A percentile compares a stretch with the other conserved stretches of the same genome.
Conservation (phyloP, 2,888 invertebrate genomes). For the Polymixis flavicincta region DNA sequence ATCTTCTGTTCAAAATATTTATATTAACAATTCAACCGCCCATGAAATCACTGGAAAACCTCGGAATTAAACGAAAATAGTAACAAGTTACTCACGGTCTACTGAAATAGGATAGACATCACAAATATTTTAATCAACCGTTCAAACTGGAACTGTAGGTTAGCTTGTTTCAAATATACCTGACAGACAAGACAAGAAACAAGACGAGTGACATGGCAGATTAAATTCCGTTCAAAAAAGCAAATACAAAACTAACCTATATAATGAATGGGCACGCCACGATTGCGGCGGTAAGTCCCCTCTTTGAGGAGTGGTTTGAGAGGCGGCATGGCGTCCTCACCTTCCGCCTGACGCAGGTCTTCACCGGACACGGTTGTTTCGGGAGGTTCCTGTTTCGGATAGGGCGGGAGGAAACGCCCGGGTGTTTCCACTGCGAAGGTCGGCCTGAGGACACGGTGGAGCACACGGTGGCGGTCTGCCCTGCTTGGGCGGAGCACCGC, state of each 20-base stretch:
- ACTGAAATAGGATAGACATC: constrained; percentile 52
- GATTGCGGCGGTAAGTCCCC: too few species aligned
- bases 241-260: constrained; percentile 5
- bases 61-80: constrained; percentile 54
- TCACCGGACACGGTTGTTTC: too few species aligned
- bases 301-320: too few species aligned
- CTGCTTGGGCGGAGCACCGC: too few species aligned
- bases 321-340: too few species aligned
- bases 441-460: too few species aligned
- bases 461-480: too few species aligned
- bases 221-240: constrained; percentile 4
- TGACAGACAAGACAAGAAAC: constrained; percentile 25
- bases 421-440: too few species aligned
- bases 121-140: constrained; percentile 55
- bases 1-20: constrained; percentile 39
- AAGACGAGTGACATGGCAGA: background rate
- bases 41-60: constrained; percentile 42
- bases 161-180: constrained; percentile 28
- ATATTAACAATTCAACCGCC: constrained; percentile 35
- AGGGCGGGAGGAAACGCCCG: too few species aligned
- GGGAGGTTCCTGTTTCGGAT: too few species aligned
- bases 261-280: too few species aligned
- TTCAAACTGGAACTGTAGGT: constrained; percentile 25
- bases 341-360: too few species aligned
- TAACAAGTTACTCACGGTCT: constrained; percentile 33